These are phyloP conservation scores for Poecile montanus DNA, from an alignment of 2,797 vertebrate genomes.

Conservation along the genomic window DNA sequence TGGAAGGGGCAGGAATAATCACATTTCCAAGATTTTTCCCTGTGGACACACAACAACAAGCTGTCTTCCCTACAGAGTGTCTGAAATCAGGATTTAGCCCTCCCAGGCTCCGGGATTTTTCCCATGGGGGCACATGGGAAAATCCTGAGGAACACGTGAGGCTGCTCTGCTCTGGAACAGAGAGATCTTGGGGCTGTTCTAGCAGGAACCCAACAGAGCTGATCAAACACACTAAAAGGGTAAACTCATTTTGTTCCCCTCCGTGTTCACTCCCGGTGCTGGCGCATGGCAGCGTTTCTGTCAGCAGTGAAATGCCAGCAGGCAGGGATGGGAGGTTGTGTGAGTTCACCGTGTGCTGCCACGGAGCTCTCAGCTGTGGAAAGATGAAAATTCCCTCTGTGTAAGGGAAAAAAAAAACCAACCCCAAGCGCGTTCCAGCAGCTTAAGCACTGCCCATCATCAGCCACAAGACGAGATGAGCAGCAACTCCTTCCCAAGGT, in stretches of 20 bases:
- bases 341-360: background rate
- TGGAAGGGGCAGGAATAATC: background rate
- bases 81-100: background rate
- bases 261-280: background rate
- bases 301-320: background rate
- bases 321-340: background rate
- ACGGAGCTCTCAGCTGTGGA: background rate
- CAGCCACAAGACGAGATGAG: background rate
- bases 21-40: background rate
- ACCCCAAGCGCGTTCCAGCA: background rate
- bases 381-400: background rate
- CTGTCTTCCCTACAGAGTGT: fast-evolving
- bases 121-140: background rate
- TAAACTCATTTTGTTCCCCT: background rate
- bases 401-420: background rate
- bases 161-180: background rate
- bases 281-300: background rate
- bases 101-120: background rate
- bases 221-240: background rate
- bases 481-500: background rate
- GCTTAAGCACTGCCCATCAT: background rate
- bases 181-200: background rate
- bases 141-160: background rate
- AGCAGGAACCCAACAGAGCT: conserved; percentile 14
- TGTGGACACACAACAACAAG: background rate